Evolutionary conservation across 2,888 invertebrate genomes (phyloP), one percentile per base, ranked within the genome.

Genomic region (Poecilus cupreus): DNA sequence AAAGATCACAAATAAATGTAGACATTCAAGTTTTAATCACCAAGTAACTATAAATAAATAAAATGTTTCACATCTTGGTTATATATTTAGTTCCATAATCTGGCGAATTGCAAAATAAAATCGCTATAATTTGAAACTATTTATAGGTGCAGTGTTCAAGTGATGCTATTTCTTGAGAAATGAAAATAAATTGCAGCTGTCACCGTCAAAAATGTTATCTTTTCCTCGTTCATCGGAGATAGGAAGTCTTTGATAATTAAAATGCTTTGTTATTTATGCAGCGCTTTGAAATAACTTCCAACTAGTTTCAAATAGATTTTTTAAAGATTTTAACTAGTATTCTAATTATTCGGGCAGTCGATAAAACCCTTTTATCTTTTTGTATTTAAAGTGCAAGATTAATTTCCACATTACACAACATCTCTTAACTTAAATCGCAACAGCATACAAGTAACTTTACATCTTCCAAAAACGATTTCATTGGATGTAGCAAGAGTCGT

Each of bases 51-150:
- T 32, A 54, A 20, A 54, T 20, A 54, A 20, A 54, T 20, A 54
- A 20, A 54, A 20, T 54, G 22, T 22, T 22, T 54, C 54, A 11
- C 54, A 54, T 54, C 20, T 22, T 18, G 20, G 54, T 3, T 6
- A 11, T 54, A 54, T 54, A 54, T 54, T 54, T 54, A 54, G 54
- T 54, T 54, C 18, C 10, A 54, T 54, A 54, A 22, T 54, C 54
- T 54, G 54, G 54, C 54, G 10, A 54, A 54, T 54, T 54, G 20
- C 20, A 54, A 54, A 54, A 54, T 20, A 54, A 54, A 54, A 54
- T 54, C 54, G 22, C 20, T 54, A 54, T 54, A 54, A 54, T 20
- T 11, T 2, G 2, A 32, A 10, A 11, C 54, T 54, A 54, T 54
- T 51, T 18, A 54, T 54, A 54, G 20, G 6, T 32, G 32, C 8